These are phyloP conservation scores for Mohoua ochrocephala DNA, from an alignment of 2,113 vertebrate species.

Conservation along the genomic window DNA sequence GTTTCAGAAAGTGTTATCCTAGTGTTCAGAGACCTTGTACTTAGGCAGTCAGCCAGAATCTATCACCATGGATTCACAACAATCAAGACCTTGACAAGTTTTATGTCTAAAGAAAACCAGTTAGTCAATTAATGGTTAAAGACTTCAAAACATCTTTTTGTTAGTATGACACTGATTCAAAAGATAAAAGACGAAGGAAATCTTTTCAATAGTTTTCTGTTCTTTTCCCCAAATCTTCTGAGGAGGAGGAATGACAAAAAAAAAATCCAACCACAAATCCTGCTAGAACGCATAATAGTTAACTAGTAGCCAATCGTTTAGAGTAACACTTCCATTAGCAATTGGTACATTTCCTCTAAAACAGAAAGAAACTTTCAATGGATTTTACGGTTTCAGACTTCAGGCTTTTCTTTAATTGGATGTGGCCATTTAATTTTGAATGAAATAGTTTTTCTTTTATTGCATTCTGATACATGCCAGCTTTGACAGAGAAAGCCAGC, in stretches of 20 bases:
- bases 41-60: slow-evolving; percentile 38
- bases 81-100: slow-evolving; percentile 50
- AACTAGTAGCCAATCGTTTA: neutral
- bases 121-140: slow-evolving; percentile 60
- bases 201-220: slow-evolving; percentile 26
- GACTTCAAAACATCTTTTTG: slow-evolving; percentile 65
- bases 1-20: slow-evolving; percentile 24
- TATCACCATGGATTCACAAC: slow-evolving; percentile 27
- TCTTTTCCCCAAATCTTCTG: slow-evolving; percentile 31
- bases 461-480: slow-evolving; percentile 30
- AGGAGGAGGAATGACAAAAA: neutral
- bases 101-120: slow-evolving; percentile 53
- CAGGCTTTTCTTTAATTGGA: slow-evolving; percentile 44
- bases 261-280: neutral
- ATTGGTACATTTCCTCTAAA: slow-evolving; percentile 43
- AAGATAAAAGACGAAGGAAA: slow-evolving; percentile 43
- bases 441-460: slow-evolving; percentile 46
- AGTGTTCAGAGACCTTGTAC: slow-evolving; percentile 31
- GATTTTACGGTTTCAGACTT: neutral
- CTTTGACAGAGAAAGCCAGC: slow-evolving; percentile 39
- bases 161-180: slow-evolving; percentile 41
- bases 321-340: slow-evolving; percentile 32
- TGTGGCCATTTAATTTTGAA: slow-evolving; percentile 46
- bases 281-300: slow-evolving; percentile 30
- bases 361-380: slow-evolving; percentile 46